These are phyloP conservation scores for Apodemia duryi DNA, from an alignment of 2,888 invertebrate species.

Conservation along the genomic window DNA sequence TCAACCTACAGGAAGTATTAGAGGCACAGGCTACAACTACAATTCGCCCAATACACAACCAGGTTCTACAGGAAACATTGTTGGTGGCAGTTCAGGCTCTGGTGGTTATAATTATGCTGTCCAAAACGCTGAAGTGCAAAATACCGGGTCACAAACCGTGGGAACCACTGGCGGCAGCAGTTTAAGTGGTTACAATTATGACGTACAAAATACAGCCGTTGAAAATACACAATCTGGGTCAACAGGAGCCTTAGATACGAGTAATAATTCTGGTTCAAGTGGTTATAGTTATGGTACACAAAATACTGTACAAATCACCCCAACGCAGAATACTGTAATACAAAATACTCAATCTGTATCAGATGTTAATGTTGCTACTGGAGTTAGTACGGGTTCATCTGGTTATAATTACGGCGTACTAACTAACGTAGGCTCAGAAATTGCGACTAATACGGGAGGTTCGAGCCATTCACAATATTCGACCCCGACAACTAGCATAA, in stretches of 20 bases:
- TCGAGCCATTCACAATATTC: slow-evolving; percentile 6
- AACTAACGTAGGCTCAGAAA: slow-evolving; percentile 10
- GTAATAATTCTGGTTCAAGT: slow-evolving; percentile 25
- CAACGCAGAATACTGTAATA: slow-evolving; percentile 15
- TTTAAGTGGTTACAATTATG: slow-evolving; percentile 25
- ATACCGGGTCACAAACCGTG: not conserved
- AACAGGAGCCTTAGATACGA: slow-evolving; percentile 21
- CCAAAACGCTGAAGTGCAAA: slow-evolving; percentile 15
- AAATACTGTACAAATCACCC: slow-evolving; percentile 22
- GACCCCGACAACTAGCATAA: slow-evolving; percentile 21
- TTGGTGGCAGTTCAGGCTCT: slow-evolving; percentile 3
- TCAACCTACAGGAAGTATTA: slow-evolving; percentile 19
- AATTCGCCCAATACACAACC: slow-evolving; percentile 28
- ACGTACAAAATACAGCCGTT: slow-evolving; percentile 12
- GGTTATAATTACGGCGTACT: slow-evolving; percentile 34
- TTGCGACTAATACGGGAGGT: not conserved
- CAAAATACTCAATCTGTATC: slow-evolving; percentile 21
- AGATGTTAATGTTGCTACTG: slow-evolving; percentile 10
- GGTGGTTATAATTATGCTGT: slow-evolving; percentile 21
- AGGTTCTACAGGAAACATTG: slow-evolving; percentile 16
- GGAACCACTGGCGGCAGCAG: not conserved
- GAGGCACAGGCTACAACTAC: slow-evolving; percentile 41
- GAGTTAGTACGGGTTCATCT: slow-evolving; percentile 26
- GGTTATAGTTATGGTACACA: slow-evolving; percentile 37
- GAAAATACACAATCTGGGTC: slow-evolving; percentile 14